Evolutionary conservation across 2,888 invertebrate genomes (phyloP), one percentile per base, ranked within the genome.

Genomic region (Odontocerum albicorne): DNA sequence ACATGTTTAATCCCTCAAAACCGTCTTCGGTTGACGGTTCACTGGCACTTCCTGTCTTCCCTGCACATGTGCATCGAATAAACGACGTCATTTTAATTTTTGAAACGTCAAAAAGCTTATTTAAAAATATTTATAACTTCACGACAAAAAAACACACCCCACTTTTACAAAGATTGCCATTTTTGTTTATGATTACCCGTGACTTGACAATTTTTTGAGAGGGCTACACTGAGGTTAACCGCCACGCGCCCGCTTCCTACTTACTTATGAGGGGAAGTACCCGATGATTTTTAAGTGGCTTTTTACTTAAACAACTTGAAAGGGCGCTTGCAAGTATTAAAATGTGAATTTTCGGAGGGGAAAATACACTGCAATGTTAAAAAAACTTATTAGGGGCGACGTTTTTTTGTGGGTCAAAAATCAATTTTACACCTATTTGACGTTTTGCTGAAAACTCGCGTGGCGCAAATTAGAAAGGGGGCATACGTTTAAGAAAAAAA

Each of bases 271-370:
- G 32, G 16, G 32, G 13, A n/a, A 12, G 22, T 7, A 16, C 4
- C 31, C 3, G 17, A 6, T 4, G 44, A 32, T 44, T 44, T 44
- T 44, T 44, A 44, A 44, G 44, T 32, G 32, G 44, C 44, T 44
- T 32, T 44, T 44, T 44, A 44, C 32, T 8, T 19, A 19, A 32
- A n/a, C 19, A 44, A 44, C 12, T 44, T n/a, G n/a, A n/a, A n/a
- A n/a, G n/a, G n/a, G n/a, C n/a, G n/a, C n/a, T n/a, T n/a, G 7
- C 32, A 32, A 6, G 44, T 16, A 17, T 31, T 44, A 44, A 22
- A 32, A 31, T 17, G 4, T 17, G 32, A 32, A 4, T 7, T 35
- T 6, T 10, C 16, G 3, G 13, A 32, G 17, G 44, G 44, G 32
- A n/a, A n/a, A n/a, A n/a, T 31, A 17, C 39, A 17, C 10, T 39